Base-by-base conservation (phyloP, 2,113 vertebrate species). In the Nerophis lumbriciformis region DNA sequence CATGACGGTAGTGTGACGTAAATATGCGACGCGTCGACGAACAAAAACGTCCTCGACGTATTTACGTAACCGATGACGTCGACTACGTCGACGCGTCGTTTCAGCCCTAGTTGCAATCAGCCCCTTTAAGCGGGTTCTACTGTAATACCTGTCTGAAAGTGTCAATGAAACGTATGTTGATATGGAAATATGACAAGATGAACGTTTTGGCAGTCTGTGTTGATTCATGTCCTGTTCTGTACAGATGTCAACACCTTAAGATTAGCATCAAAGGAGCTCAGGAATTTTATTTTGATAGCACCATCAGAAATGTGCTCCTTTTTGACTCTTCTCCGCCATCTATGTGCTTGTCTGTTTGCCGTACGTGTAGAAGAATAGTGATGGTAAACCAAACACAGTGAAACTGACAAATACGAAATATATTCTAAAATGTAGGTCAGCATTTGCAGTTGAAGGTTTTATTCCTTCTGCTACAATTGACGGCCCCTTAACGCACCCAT, bases 361-460 rank as follows among this genome's bases (percentile, higher is more conserved):
- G 13, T 28, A 28, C 2, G 28, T 28, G 28, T 28, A 60, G 54
- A 67, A 4, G n/a, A 45, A 6, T 5, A 48, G 38, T 68, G 58
- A 69, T 44, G n/a, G 61, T 54, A 67, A 63, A 68, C 49, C 56
- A 65, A 65, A 59, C 59, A 69, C 66, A 69, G 56, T 48, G 53
- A 77, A 73, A 75, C 63, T 59, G 47, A 69, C 47, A 73, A 64
- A 76, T 59, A 67, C 71, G 61, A 63, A 63, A 79, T 62, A 76
- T 69, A 76, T 68, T 66, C 68, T 59, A 48, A 48, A 77, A 83
- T 76, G 64, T 83, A 75, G 81, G 77, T 81, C 76, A 76, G 64
- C 6, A 0, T 65, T 78, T 66, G 11, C 49, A 51, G 38, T 64
- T 49, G 5, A 11, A 57, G 53, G 28, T 57, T 36, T 56, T 44